These are phyloP conservation scores for Pteruthius melanotis DNA, from an alignment of 2,113 vertebrate genomes.

Conservation along the genomic window DNA sequence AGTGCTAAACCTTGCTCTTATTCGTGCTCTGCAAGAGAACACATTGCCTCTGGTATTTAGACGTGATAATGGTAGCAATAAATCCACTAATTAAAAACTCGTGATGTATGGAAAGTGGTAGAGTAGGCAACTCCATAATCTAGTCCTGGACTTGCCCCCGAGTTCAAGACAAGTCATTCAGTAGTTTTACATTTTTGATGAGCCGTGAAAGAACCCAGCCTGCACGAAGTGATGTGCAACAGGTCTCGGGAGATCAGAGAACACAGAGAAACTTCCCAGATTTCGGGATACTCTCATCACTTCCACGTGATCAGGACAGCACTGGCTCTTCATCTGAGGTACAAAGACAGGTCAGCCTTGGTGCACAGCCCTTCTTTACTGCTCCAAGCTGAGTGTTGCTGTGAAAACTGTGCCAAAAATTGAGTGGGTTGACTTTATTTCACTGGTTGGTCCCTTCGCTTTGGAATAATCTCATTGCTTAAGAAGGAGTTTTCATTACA, in stretches of 20 bases:
- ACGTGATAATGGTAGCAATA: background rate
- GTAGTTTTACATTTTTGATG: background rate
- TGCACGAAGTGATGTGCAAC: fast-evolving
- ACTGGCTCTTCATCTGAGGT: background rate
- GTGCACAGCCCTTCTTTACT: background rate
- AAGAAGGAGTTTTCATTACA: background rate
- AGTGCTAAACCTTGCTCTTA: background rate
- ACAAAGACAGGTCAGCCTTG: background rate
- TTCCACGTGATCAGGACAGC: background rate
- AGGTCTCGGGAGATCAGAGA: background rate
- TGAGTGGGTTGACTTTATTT: background rate
- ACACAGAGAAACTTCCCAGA: fast-evolving
- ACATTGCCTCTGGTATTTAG: background rate
- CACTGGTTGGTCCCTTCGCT: background rate
- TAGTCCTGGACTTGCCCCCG: background rate
- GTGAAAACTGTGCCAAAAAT: background rate
- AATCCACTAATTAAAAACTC: background rate
- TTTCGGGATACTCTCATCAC: background rate
- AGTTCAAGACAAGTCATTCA: background rate
- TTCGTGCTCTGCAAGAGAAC: background rate
- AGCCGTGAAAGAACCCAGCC: background rate
- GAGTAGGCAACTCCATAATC: background rate
- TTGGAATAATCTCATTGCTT: background rate
- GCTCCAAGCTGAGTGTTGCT: fast-evolving
- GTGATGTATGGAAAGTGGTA: background rate